A percentile compares a stretch with the other conserved stretches of the same genome.
phyloP scores from a whole-genome alignment of 2,113 vertebrate genomes.

The Anhinga anhinga region DNA sequence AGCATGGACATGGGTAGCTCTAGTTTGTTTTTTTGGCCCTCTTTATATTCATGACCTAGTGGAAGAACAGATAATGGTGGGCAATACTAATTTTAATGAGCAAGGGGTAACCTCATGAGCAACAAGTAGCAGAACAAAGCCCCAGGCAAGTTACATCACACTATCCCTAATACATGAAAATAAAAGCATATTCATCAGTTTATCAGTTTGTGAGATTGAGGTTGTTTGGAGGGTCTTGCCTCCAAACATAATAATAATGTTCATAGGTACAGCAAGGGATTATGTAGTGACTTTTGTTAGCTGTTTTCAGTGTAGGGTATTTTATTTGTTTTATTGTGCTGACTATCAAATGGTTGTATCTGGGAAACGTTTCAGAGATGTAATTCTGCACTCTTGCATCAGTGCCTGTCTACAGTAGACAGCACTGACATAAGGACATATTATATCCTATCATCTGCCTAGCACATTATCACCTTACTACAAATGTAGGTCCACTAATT shows the following conservation, averaged over 20 bases:
- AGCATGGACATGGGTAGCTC: neutral
- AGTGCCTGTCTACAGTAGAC: neutral
- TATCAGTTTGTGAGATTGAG: neutral
- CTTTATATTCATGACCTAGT: conserved; percentile 29
- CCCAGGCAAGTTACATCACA: neutral
- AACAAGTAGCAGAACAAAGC: neutral
- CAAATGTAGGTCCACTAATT: too few relatives aligned
- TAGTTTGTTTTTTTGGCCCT: neutral
- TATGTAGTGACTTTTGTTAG: neutral
- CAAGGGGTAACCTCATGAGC: neutral
- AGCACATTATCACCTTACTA: too few relatives aligned
- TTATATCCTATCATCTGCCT: too few relatives aligned
- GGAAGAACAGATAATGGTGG: neutral
- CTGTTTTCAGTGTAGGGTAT: neutral
- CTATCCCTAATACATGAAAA: neutral
- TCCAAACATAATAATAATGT: neutral
- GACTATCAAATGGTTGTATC: neutral
- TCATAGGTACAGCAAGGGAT: neutral
- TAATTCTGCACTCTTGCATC: neutral
- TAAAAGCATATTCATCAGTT: neutral
- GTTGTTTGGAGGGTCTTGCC: neutral
- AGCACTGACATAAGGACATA: too few relatives aligned
- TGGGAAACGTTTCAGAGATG: neutral
- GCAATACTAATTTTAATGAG: conserved; percentile 38
- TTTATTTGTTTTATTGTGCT: neutral